Conservation (phyloP, 2,888 invertebrate species). For the Peribatodes rhomboidaria region DNA sequence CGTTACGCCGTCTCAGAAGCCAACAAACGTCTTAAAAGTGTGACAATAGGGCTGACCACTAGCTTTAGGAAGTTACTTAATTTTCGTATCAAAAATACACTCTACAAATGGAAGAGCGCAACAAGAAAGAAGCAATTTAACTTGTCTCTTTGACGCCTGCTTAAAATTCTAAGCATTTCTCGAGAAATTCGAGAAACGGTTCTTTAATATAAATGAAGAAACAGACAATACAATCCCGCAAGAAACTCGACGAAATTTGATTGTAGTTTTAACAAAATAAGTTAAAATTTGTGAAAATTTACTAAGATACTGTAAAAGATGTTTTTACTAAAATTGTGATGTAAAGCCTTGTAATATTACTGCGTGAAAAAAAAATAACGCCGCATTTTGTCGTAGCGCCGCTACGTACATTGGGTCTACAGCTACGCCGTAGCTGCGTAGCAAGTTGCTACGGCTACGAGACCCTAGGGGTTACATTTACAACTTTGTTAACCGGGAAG, state of each 20-base stretch:
- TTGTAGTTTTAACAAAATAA: neutral
- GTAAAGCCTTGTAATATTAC: neutral
- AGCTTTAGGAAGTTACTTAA: neutral
- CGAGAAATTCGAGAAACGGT: conserved; percentile 1
- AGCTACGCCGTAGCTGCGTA: conserved; percentile 39
- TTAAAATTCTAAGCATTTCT: conserved; percentile 5
- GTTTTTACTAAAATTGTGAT: no score
- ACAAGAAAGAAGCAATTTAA: conserved; percentile 13
- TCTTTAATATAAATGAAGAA: conserved; percentile 12
- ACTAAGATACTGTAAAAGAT: no score
- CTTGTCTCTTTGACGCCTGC: conserved; percentile 1
- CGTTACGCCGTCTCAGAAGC: no score
- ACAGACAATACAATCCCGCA: neutral
- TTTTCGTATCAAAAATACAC: neutral
- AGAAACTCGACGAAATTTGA: neutral
- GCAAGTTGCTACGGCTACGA: conserved; percentile 35
- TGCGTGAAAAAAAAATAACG: neutral
- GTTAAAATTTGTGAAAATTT: no score
- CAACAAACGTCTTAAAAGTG: no score
- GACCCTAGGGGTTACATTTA: conserved; percentile 15
- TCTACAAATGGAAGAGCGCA: neutral
- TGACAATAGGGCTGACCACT: no score
- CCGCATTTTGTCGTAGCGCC: conserved; percentile 42
- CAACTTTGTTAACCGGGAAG: conserved; percentile 7
- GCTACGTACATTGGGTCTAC: conserved; percentile 45